Base-by-base conservation (phyloP, 2,797 vertebrate genomes). In the Dendrocincla fuliginosa region DNA sequence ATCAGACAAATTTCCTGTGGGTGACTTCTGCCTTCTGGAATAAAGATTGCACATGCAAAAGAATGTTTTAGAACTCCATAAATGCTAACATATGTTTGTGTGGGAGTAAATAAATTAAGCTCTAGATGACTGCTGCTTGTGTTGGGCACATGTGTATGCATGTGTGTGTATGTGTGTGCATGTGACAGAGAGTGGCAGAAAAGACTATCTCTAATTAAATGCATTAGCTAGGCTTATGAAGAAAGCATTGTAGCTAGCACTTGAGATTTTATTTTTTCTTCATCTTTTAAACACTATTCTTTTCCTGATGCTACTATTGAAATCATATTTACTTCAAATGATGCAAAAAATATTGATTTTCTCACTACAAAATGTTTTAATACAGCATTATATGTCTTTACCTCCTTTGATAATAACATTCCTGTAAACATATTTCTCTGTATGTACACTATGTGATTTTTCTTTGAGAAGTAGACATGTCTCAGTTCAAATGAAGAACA, bases 41-140 rank as follows among this genome's bases (percentile, higher is more conserved):
- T 64, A 37, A 64, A 73, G 28, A 37, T 5, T 0, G 0, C 8
- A 4, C 25, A 1, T 35, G 16, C 4, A 24, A 67, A 27, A 59
- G 3, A 30, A 33, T 35, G 9, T 16, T 47, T 82, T 60, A 69
- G 13, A 69, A 78, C 10, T 25, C 5, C 10, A n/a, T 23, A 61
- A 53, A 27, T 70, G 3, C 1, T 30, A 32, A 8, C 11, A 68
- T 55, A 55, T 28, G 1, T n/a, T 53, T 63, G 32, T 14, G 5
- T 50, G 13, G 17, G 11, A 46, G 17, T 37, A 35, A 53, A 27
- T 80, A 57, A 83, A 52, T 12, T 82, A 44, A 70, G 3, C 2
- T 77, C 11, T 47, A 57, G 30, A 59, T 6, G 5, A 11, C 25
- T 46, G 17, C 5, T 60, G 12, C 4, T 75, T 46, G 4, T 59